Evolutionary conservation across 2,797 vertebrate species (phyloP).

Genomic region (Mastacembelus armatus): DNA sequence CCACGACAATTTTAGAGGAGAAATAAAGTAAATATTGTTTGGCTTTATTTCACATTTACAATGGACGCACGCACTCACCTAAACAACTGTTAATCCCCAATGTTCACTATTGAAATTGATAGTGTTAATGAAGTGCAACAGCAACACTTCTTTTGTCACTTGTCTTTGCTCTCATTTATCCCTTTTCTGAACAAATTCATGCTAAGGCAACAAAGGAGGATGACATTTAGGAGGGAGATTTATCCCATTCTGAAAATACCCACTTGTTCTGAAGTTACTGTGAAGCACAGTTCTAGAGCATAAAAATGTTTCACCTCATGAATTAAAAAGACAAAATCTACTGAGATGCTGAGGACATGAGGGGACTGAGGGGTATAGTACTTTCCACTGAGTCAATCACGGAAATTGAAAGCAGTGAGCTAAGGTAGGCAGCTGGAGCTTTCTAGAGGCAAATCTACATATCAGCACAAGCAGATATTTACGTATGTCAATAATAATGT

Average conservation of each 20-base stretch:
- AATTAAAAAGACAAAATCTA: slow-evolving; percentile 36
- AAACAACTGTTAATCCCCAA: no score
- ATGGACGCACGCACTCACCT: no score
- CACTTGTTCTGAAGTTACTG: neutral
- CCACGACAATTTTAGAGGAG: slow-evolving; percentile 16
- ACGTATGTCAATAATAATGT: slow-evolving; percentile 65
- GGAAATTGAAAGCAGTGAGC: slow-evolving; percentile 18
- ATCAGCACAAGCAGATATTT: no score
- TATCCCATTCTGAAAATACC: neutral
- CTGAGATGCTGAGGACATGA: slow-evolving; percentile 7
- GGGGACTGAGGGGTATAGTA: no score
- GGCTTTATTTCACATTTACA: no score
- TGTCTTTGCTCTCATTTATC: no score
- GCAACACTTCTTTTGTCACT: no score
- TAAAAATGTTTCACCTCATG: slow-evolving; percentile 26
- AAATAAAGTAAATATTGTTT: slow-evolving; percentile 38
- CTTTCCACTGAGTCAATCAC: slow-evolving; percentile 34
- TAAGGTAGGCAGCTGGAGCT: slow-evolving; percentile 15
- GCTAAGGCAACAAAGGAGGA: neutral
- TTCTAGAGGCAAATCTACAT: slow-evolving; percentile 16
- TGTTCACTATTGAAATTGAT: no score
- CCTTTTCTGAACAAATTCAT: neutral
- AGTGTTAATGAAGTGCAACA: no score
- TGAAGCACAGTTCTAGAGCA: neutral
- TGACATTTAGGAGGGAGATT: neutral